Evolutionary conservation across 2,113 vertebrate species (phyloP).

Genomic region (Eudyptes chrysolophus): DNA sequence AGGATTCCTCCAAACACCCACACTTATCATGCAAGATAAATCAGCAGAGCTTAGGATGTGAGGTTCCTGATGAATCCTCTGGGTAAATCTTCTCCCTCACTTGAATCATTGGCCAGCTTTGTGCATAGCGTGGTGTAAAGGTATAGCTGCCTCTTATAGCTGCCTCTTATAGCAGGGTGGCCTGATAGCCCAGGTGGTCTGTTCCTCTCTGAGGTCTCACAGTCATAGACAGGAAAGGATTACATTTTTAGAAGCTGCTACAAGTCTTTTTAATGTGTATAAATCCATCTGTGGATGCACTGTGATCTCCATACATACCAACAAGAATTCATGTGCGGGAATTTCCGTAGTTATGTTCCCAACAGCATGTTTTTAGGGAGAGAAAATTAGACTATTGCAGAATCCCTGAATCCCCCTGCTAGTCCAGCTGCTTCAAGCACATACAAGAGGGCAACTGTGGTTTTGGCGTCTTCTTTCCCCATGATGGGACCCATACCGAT

Average conservation of each 20-base stretch:
- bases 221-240: neutral
- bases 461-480: neutral
- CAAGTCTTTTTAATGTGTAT: neutral
- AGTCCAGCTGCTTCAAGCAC: neutral
- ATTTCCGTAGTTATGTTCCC: neutral
- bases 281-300: neutral
- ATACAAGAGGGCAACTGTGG: neutral
- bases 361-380: neutral
- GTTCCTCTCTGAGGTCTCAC: neutral
- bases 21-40: neutral
- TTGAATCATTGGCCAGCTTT: rapidly evolving
- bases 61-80: neutral
- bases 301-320: neutral
- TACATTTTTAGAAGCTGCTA: neutral
- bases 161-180: neutral
- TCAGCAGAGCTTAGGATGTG: neutral
- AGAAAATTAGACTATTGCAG: neutral
- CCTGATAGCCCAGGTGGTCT: neutral
- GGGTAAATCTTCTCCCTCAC: neutral
- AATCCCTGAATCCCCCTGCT: slow-evolving; percentile 38
- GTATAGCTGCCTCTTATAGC: neutral
- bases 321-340: neutral
- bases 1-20: neutral
- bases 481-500: rapidly evolving
- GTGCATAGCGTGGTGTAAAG: neutral